Evolutionary conservation across 2,797 vertebrate genomes (phyloP).

Genomic region (Monodelphis domestica): DNA sequence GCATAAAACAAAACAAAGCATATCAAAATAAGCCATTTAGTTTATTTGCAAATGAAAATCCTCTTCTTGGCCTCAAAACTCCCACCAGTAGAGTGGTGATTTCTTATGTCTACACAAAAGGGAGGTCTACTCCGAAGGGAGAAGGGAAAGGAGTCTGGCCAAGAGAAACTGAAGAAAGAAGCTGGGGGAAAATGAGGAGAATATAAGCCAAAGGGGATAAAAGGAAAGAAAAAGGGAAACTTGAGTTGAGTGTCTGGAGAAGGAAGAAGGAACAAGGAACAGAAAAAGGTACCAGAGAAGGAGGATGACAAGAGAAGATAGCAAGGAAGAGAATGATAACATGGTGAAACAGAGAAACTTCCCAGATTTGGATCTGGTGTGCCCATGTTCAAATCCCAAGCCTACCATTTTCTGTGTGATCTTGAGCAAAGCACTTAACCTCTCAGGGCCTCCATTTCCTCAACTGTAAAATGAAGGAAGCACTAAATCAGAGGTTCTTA

Average conservation of each 20-base stretch:
- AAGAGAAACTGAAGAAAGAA: neutral
- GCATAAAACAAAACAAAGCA: conserved; percentile 35
- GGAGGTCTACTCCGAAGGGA: neutral
- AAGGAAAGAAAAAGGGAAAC: neutral
- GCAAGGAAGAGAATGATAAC: neutral
- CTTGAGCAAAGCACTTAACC: neutral
- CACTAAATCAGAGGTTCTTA: neutral
- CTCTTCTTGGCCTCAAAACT: neutral
- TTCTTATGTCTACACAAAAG: neutral
- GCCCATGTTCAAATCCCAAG: neutral
- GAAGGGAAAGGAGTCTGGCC: neutral
- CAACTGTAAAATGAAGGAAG: neutral
- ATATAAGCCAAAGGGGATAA: neutral
- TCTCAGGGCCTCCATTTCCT: neutral
- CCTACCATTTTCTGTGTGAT: neutral
- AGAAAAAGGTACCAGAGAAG: neutral
- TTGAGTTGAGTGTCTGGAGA: neutral
- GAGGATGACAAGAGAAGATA: neutral
- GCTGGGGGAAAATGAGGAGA: neutral
- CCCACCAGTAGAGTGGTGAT: neutral
- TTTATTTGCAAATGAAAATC: conserved; percentile 50
- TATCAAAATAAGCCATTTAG: neutral
- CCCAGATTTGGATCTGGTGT: neutral
- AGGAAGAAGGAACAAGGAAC: neutral
- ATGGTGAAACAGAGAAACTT: neutral